Base-by-base conservation (phyloP, 2,888 invertebrate species). In the Ptilodon capucinus region DNA sequence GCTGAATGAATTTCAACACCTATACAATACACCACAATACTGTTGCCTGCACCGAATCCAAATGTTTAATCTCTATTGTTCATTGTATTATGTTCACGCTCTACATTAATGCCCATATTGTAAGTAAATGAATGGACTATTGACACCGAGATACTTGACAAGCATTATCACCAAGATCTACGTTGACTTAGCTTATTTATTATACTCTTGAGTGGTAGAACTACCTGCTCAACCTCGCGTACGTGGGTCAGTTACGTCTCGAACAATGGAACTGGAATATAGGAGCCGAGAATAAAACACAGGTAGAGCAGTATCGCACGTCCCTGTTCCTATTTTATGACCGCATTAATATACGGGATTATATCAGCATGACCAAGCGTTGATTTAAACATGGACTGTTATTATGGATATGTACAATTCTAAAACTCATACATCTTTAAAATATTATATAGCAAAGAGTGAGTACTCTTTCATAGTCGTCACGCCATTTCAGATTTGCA, bases 181-280 rank as follows among this genome's bases (percentile, higher is more conserved):
- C 4, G 8, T 21, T 16, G 42, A 30, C 28, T 42, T 42, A 14
- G 36, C 42, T 23, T 25, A 53, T 43, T 44, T 49, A 46, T 36
- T 44, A 53, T 51, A 47, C 53, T 61, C 65, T 61, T 68, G 50
- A 54, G 49, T 55, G 44, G 43, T 46, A 52, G 57, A 53, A 51
- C 74, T 81, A 82, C 79, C 81, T 81, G 79, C 67, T 54, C 57
- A 71, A 59, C 72, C 76, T 79, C 68, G 74, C 60, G 48, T 56
- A 65, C 60, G 64, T 74, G 76, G 74, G 77, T 79, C 68, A 69
- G 74, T 77, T 76, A 71, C 78, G 67, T 68, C 63, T 66, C 50
- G 67, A 75, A 84, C 83, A 85, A 83, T 78, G 64, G 74, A 49
- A 60, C 65, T 76, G 61, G 64, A 70, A 67, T 71, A 62, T 54